Evolutionary conservation across 2,797 vertebrate species (phyloP), one percentile per base, ranked within the genome.

Genomic region (Pelodytes ibericus): DNA sequence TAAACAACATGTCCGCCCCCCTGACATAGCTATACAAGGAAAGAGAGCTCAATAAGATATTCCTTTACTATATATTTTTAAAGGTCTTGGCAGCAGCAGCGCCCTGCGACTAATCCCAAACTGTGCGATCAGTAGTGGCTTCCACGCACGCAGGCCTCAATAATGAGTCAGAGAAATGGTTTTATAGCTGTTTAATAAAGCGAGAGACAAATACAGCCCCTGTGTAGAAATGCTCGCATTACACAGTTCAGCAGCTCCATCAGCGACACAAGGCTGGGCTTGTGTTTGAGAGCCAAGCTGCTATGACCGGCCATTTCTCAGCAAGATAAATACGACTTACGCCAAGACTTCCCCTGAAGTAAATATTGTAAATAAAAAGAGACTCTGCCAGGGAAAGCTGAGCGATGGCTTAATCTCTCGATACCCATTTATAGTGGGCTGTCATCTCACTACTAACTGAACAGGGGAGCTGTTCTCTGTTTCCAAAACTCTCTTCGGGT

Each of bases 161-260:
- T 90, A 93, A 91, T 86, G 87, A 93, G 89, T 85, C 84, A 88
- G 88, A 93, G 90, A 91, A 93, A 91, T 84, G 86, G 86, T 86
- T 93, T 94, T 93, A 89, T 92, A 89, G 91, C 88, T 92, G 88
- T 94, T 96, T 94, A 93, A 94, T 95, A 95, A 95, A 94, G 90
- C 88, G 83, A 82, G 87, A 95, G 93, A 94, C 90, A 91, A 94
- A 96, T 93, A 90, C 87, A 89, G 89, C 86, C 89, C 88, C 91
- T 80, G 83, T 92, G 86, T 87, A 91, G 90, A 90, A 89, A 88
- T 73, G 89, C 90, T 91, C 92, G 92, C 94, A 94, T 96, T 94
- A 95, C 91, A 89, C 91, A 95, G 92, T 94, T 95, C 93, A 92
- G 91, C 92, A 94, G 93, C 92, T 92, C 94, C 93, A 96, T 96